Evolutionary conservation across 1,140 invertebrate species (phyloP), one percentile per base, ranked within the genome.

Genomic region (Diplogasteroides magnus): DNA sequence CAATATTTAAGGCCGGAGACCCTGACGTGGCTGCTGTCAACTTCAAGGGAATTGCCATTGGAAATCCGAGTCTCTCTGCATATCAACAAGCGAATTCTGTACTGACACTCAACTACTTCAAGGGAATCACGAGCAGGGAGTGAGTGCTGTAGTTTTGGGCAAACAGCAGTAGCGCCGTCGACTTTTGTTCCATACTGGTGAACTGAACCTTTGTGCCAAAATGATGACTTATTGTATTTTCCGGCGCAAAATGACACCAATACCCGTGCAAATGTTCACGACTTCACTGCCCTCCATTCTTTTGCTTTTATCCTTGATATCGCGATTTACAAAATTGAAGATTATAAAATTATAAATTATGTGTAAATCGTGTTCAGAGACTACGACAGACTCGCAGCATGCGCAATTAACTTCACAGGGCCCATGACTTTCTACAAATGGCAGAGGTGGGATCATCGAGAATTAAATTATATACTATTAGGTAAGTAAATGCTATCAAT

Each of bases 1-100:
- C 64, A 11, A 71, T 74, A 26, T 68, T 68, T 61, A 74, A 74
- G 32, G 72, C 68, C 48, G 62, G 67, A 48, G 31, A 63, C 63
- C 29, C 64, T 37, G 62, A 72, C 26, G 37, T 25, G 14, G 32
- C 58, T 28, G 61, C 71, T 2, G 31, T 80, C 14, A 79, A 79
- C 37, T 66, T 79, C 15, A 67, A 72, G 29, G 78, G 78, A 32
- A 77, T 80, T 68, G 76, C 74, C 1, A 69, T 80, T 32, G 78
- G 78, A 28, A 80, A 80, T 63, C 78, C 78, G 31, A 71, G 73
- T 27, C 64, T 80, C 1, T 72, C 64, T 48, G 64, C 65, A 48
- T 73, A 73, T 48, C 73, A 74, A 61, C 69, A 74, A 26, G 56
- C 67, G 59, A 72, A 72, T 37, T 72, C 70, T 14, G 70, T 64